These are phyloP conservation scores for Kryptolebias ocellatus DNA, from an alignment of 2,797 vertebrate species.

Conservation along the genomic window DNA sequence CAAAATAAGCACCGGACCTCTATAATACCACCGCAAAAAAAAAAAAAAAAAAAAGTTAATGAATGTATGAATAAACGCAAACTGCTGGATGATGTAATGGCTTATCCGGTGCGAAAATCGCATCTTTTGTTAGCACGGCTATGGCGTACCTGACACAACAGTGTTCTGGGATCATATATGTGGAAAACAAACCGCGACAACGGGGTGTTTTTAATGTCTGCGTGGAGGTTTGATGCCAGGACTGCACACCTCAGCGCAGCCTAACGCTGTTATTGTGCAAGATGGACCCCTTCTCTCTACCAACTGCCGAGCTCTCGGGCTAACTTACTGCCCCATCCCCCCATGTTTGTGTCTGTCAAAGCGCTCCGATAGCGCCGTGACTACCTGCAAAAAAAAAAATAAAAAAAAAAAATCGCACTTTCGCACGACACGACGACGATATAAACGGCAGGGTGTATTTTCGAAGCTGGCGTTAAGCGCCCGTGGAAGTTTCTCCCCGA, in stretches of 20 bases:
- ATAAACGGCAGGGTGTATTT: not conserved
- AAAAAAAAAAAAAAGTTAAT: conserved; percentile 31
- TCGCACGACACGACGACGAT: conserved; percentile 11
- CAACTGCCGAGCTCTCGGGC: conserved; percentile 72
- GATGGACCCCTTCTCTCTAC: conserved; percentile 83
- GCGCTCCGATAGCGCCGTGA: conserved; percentile 60
- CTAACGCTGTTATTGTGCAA: conserved; percentile 82
- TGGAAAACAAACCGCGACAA: not conserved
- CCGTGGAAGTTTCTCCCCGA: conserved; percentile 24
- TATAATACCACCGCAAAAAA: conserved; percentile 6
- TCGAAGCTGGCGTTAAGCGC: not conserved
- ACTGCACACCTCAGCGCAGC: conserved; percentile 55
- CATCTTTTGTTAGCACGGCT: conserved; percentile 15
- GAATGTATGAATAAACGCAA: conserved; percentile 27
- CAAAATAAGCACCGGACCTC: not conserved
- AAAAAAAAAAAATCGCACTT: conserved; percentile 20
- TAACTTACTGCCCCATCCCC: conserved; percentile 81
- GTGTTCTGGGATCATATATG: not conserved
- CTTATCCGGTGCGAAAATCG: conserved; percentile 46
- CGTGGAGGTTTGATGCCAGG: conserved; percentile 23
- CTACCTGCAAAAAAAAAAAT: conserved; percentile 32
- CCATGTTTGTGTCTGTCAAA: conserved; percentile 80
- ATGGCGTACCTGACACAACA: not conserved
- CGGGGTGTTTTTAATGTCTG: conserved; percentile 11
- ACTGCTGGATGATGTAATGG: conserved; percentile 70